A percentile compares a stretch with the other conserved stretches of the same genome.
These are phyloP conservation scores for Callionymus lyra DNA, from an alignment of 2,113 vertebrate genomes.

Conservation along the genomic window DNA sequence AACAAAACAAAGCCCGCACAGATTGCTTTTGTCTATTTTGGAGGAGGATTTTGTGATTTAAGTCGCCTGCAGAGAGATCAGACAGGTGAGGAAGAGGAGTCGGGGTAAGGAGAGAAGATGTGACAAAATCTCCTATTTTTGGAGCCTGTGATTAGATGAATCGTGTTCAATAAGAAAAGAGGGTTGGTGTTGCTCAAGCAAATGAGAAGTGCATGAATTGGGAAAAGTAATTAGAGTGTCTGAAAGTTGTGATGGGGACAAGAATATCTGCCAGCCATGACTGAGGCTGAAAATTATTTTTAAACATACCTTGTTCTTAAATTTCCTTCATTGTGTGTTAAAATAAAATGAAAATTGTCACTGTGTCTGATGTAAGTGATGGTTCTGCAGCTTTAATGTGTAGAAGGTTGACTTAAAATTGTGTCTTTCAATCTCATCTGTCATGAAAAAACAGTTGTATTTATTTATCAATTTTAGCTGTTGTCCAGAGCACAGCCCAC, in stretches of 20 bases:
- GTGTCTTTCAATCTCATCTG: no score
- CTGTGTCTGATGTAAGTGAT: no score
- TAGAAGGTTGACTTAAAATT: no score
- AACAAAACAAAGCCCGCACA: slow-evolving; percentile 2
- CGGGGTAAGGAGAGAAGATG: slow-evolving; percentile 27
- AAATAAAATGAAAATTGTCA: no score
- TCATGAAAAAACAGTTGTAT: no score
- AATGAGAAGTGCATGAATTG: slow-evolving; percentile 11
- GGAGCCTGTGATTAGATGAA: slow-evolving; percentile 28
- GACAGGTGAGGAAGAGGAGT: slow-evolving; percentile 20
- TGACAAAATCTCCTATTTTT: slow-evolving; percentile 41
- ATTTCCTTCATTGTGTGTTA: no score
- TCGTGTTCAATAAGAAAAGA: slow-evolving; percentile 28
- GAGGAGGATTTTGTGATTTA: slow-evolving; percentile 20
- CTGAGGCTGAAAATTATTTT: background rate
- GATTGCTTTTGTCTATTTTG: slow-evolving; percentile 10
- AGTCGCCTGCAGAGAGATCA: slow-evolving; percentile 12
- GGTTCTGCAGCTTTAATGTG: no score
- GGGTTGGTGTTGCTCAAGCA: slow-evolving; percentile 12
- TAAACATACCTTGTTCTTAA: no score
- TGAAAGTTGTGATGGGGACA: slow-evolving; percentile 1
- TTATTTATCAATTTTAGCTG: no score
- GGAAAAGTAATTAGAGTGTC: slow-evolving; percentile 2
- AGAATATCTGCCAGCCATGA: slow-evolving; percentile 1
- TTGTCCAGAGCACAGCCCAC: no score